phyloP scores from a whole-genome alignment of 2,888 invertebrate genomes.

The Philopedon plagiatum region DNA sequence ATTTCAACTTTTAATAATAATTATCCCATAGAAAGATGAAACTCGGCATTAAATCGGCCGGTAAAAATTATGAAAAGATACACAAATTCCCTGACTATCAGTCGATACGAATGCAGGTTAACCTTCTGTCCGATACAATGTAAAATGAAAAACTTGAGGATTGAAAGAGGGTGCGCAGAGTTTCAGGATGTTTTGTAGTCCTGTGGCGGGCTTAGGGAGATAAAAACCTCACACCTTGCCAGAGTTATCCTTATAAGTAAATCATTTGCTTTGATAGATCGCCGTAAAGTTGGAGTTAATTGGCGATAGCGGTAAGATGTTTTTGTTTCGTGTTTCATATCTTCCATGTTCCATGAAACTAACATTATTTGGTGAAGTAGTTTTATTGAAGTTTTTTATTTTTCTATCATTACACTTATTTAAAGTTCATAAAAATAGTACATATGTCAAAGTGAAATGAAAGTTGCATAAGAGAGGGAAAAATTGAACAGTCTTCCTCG shows the following conservation, averaged over 20 bases:
- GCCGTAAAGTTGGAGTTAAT: constrained; percentile 31
- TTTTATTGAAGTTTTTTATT: too few relatives aligned
- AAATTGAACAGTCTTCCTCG: too few relatives aligned
- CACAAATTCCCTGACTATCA: background rate
- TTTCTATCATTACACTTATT: too few relatives aligned
- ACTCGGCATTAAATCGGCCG: too few relatives aligned
- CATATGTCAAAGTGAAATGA: too few relatives aligned
- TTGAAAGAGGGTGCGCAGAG: constrained; percentile 18
- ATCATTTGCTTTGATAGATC: constrained; percentile 41
- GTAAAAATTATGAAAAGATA: background rate
- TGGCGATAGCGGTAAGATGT: constrained; percentile 1
- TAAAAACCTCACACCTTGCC: constrained; percentile 42
- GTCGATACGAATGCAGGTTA: constrained; percentile 8
- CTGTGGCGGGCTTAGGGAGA: constrained; percentile 23
- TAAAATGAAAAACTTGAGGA: constrained; percentile 13
- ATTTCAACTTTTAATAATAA: too few relatives aligned
- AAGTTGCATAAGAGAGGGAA: too few relatives aligned
- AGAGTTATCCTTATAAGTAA: constrained; percentile 35
- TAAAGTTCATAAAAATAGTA: too few relatives aligned
- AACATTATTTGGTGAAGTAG: too few relatives aligned
- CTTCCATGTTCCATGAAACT: background rate
- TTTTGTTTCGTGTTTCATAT: background rate
- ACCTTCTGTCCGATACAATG: constrained; percentile 13
- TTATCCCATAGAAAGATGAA: too few relatives aligned
- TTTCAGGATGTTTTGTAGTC: constrained; percentile 28